These are phyloP conservation scores for Phycodurus eques DNA, from an alignment of 2,113 vertebrate species.

Conservation along the genomic window DNA sequence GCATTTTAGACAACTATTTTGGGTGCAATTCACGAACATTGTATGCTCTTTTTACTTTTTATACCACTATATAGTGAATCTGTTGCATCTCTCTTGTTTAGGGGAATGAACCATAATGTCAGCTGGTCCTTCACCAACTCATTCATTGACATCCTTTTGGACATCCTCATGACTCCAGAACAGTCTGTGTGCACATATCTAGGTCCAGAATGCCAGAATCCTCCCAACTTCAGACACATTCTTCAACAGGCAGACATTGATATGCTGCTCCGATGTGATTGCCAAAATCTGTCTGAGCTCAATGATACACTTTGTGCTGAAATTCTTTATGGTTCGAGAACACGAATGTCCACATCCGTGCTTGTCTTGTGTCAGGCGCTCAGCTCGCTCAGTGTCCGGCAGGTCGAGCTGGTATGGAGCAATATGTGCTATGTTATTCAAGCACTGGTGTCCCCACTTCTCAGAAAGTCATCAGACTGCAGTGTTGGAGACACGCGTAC, in stretches of 20 bases:
- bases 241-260: neutral
- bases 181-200: slow-evolving; percentile 40
- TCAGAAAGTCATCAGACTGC: slow-evolving; percentile 46
- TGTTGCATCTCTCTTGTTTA: slow-evolving; percentile 37
- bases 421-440: slow-evolving; percentile 59
- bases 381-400: slow-evolving; percentile 35
- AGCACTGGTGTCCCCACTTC: slow-evolving; percentile 39
- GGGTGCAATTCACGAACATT: neutral
- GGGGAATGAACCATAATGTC: slow-evolving; percentile 76
- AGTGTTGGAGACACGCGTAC: neutral
- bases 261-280: slow-evolving; percentile 53
- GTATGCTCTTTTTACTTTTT: neutral
- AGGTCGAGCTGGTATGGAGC: slow-evolving; percentile 59
- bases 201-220: slow-evolving; percentile 43
- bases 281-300: slow-evolving; percentile 43
- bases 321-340: slow-evolving; percentile 30
- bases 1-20: no score
- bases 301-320: slow-evolving; percentile 69
- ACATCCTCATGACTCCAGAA: slow-evolving; percentile 47
- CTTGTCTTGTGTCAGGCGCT: slow-evolving; percentile 61
- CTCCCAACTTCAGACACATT: slow-evolving; percentile 32
- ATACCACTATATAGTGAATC: neutral
- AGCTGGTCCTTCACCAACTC: slow-evolving; percentile 73
- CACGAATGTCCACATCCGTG: slow-evolving; percentile 18
- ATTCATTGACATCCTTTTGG: slow-evolving; percentile 64